Evolutionary conservation across 1,140 invertebrate species (phyloP).

Genomic region (silkworm (Bombyx mori)): DNA sequence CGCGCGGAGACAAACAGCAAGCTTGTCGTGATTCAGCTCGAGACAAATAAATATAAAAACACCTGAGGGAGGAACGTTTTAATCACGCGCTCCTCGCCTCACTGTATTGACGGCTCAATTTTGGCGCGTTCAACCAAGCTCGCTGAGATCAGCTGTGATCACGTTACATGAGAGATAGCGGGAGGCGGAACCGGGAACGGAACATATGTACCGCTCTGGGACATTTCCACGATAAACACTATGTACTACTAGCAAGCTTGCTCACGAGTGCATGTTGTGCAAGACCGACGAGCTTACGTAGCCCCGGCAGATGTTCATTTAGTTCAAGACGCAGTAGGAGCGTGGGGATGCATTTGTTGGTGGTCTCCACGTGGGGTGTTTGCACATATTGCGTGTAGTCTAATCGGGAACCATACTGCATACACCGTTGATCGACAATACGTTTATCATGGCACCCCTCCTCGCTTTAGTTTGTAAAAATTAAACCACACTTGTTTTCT

Average conservation of each 20-base stretch:
- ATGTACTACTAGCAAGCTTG: neutral
- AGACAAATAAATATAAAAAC: conserved; percentile 12
- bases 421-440: no score
- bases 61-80: conserved; percentile 13
- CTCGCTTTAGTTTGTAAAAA: no score
- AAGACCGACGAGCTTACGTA: neutral
- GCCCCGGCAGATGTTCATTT: neutral
- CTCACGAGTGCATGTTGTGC: neutral
- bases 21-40: conserved; percentile 9
- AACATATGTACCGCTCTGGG: no score
- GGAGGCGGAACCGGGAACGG: no score
- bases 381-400: no score
- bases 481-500: no score
- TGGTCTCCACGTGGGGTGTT: no score
- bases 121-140: conserved; percentile 15
- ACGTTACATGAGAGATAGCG: neutral
- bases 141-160: neutral
- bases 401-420: no score
- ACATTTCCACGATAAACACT: neutral
- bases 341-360: no score
- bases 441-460: no score
- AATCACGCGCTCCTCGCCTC: conserved; percentile 15
- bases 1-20: no score
- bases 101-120: conserved; percentile 19
- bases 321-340: neutral